These are phyloP conservation scores for Enhydra lutris DNA, from an alignment of 2,113 vertebrate genomes.

Conservation along the genomic window DNA sequence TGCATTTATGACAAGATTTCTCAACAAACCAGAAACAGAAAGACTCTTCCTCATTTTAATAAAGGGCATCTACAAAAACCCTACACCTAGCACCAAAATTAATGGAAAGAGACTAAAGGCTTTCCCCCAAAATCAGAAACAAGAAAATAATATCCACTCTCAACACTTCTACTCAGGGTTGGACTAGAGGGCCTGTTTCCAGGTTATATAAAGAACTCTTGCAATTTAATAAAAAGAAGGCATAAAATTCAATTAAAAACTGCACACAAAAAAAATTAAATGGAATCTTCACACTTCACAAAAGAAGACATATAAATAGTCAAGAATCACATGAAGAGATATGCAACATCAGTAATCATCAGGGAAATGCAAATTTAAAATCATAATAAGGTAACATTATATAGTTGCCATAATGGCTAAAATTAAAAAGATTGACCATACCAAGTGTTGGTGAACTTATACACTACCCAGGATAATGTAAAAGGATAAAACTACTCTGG, in stretches of 20 bases:
- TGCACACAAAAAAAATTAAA: background rate
- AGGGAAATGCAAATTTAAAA: slow-evolving; percentile 3
- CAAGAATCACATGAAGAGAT: background rate
- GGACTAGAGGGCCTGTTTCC: background rate
- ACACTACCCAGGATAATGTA: background rate
- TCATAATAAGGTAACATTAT: background rate
- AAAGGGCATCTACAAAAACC: background rate
- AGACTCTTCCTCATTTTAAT: background rate
- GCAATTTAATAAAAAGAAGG: background rate
- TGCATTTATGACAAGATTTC: background rate
- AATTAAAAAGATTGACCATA: background rate
- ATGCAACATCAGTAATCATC: background rate
- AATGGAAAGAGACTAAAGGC: background rate
- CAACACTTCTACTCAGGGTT: background rate
- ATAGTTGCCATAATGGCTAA: background rate
- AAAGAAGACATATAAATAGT: background rate
- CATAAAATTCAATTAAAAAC: background rate
- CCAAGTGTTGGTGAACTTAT: background rate
- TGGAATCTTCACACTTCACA: background rate
- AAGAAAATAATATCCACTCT: background rate
- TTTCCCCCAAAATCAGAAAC: background rate
- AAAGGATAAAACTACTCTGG: background rate
- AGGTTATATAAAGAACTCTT: background rate
- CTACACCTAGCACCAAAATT: background rate
- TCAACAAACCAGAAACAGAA: background rate